phyloP scores from a whole-genome alignment of 2,113 vertebrate genomes.

The Pristiophorus japonicus region DNA sequence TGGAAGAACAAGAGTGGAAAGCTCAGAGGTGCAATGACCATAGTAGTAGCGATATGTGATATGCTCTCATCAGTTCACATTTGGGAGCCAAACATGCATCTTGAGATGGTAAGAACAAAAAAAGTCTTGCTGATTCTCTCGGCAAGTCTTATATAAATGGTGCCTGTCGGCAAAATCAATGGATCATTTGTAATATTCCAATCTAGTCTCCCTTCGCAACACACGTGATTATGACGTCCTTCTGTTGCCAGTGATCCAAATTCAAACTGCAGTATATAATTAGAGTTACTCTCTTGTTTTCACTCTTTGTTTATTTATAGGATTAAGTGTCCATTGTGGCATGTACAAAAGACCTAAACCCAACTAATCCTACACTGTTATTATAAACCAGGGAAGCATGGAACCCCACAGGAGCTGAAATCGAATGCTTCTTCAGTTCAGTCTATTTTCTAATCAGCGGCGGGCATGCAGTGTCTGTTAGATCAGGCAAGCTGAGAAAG shows the following conservation, averaged over 20 bases:
- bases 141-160: no score
- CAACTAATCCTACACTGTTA: background rate
- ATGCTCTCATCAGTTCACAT: background rate
- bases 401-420: background rate
- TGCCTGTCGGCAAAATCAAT: background rate
- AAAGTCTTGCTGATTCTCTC: background rate
- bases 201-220: background rate
- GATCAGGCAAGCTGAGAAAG: background rate
- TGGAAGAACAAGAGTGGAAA: background rate
- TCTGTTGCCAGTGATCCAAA: background rate
- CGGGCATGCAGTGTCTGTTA: background rate
- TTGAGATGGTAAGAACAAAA: background rate
- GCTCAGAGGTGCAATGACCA: background rate
- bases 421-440: background rate
- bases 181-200: background rate
- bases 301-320: background rate
- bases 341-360: background rate
- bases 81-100: background rate
- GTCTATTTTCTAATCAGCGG: slow-evolving; percentile 17
- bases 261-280: background rate
- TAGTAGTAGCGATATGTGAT: background rate
- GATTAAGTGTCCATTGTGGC: background rate
- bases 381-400: slow-evolving; percentile 1
- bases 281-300: background rate
- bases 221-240: background rate